These are phyloP conservation scores for Carettochelys insculpta DNA, from an alignment of 2,113 vertebrate genomes.

Conservation along the genomic window DNA sequence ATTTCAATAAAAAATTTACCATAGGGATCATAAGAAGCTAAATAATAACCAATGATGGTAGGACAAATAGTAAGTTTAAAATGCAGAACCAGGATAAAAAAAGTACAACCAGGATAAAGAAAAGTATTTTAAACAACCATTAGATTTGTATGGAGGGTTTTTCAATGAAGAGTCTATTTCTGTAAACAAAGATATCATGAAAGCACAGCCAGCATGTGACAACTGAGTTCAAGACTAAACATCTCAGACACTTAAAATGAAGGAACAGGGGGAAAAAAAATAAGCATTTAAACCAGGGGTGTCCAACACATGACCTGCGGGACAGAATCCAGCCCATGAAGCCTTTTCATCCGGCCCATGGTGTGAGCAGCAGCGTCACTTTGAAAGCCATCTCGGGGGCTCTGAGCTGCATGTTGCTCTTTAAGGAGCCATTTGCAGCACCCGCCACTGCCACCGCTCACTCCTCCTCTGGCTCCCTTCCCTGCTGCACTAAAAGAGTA, in stretches of 20 bases:
- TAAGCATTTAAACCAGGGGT: not conserved
- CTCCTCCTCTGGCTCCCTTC: too few species aligned
- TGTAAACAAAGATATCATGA: slow-evolving; percentile 1
- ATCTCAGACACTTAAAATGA: not conserved
- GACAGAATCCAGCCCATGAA: too few species aligned
- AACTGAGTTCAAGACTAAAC: not conserved
- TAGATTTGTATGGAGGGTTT: not conserved
- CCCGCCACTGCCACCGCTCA: too few species aligned
- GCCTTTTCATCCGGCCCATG: too few species aligned
- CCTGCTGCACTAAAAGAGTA: too few species aligned
- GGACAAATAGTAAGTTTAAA: not conserved
- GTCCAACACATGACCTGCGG: too few species aligned
- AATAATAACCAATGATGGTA: not conserved
- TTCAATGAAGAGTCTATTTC: not conserved
- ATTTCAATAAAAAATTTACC: not conserved
- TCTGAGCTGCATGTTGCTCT: too few species aligned
- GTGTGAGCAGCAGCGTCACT: too few species aligned
- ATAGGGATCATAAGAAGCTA: not conserved
- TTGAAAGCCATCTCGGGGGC: too few species aligned
- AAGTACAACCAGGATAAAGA: not conserved
- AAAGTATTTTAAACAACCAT: not conserved
- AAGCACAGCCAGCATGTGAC: slow-evolving; percentile 27
- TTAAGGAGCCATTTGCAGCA: too few species aligned
- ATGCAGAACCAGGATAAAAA: not conserved
- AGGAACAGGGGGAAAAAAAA: not conserved